phyloP scores from a whole-genome alignment of 2,797 vertebrate genomes.

The Schizopygopsis malacanthus region DNA sequence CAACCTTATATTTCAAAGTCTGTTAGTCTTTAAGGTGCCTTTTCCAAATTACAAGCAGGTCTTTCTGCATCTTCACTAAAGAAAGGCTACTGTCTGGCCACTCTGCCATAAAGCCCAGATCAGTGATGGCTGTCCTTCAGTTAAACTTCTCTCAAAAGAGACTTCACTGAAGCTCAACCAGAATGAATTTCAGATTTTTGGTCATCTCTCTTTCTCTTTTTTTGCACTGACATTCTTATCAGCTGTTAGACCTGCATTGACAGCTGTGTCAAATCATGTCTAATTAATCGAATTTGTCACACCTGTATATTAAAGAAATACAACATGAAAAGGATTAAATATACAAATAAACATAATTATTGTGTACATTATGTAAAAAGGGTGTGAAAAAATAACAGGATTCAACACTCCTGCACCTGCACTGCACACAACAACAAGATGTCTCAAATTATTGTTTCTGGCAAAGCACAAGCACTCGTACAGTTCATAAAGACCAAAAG shows the following conservation, averaged over 20 bases:
- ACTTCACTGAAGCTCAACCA: background rate
- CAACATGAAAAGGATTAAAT: background rate
- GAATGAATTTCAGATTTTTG: background rate
- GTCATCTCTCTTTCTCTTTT: background rate
- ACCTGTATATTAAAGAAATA: background rate
- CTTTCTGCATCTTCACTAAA: background rate
- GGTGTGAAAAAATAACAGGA: background rate
- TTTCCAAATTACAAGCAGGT: background rate
- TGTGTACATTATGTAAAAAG: background rate
- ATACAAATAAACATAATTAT: background rate
- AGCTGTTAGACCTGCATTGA: background rate
- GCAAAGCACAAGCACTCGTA: background rate
- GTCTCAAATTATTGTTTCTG: background rate
- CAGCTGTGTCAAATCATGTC: background rate
- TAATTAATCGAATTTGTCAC: background rate
- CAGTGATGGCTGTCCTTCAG: background rate
- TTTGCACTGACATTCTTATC: background rate
- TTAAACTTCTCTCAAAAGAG: background rate
- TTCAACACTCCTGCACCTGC: background rate
- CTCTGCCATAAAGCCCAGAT: background rate
- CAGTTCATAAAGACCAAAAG: background rate
- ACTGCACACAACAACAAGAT: background rate
- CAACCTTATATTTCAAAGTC: background rate
- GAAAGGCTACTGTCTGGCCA: background rate
- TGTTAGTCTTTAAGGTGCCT: background rate